These are phyloP conservation scores for Ectropis grisescens DNA, from an alignment of 1,140 invertebrate genomes.

Conservation along the genomic window DNA sequence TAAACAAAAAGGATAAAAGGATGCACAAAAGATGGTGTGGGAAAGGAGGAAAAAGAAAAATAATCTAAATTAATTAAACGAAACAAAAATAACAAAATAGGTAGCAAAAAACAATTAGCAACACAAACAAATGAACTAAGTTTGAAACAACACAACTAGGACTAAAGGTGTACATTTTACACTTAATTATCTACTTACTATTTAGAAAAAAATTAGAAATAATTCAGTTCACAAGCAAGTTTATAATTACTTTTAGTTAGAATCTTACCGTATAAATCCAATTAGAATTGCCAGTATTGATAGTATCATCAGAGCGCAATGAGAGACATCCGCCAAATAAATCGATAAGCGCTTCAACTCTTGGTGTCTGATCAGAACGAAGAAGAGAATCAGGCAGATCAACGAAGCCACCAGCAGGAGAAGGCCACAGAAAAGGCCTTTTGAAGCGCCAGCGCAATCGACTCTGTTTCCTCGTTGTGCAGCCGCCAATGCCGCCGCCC, in stretches of 20 bases:
- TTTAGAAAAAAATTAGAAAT: too few species aligned
- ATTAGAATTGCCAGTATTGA: conserved; percentile 91
- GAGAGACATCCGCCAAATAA: conserved; percentile 91
- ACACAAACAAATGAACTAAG: too few species aligned
- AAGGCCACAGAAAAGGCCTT: conserved; percentile 94
- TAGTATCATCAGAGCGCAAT: conserved; percentile 88
- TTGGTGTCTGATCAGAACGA: conserved; percentile 89
- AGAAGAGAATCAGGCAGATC: conserved; percentile 94
- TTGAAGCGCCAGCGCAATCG: conserved; percentile 93
- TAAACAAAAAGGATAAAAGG: conserved; percentile 5
- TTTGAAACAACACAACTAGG: too few species aligned
- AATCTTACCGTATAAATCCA: conserved; percentile 84
- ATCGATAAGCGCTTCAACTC: conserved; percentile 86
- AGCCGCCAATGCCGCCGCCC: conserved; percentile 85
- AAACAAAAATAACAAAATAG: conserved; percentile 2
- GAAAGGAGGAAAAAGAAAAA: conserved; percentile 6
- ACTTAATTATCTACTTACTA: too few species aligned
- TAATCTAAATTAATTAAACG: conserved; percentile 9
- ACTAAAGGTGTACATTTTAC: conserved; percentile 3
- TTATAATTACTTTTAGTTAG: too few species aligned
- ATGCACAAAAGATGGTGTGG: background rate
- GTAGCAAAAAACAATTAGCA: conserved; percentile 3
- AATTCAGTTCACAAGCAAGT: too few species aligned
- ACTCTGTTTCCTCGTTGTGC: conserved; percentile 83
- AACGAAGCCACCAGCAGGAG: conserved; percentile 90